Conservation (phyloP, 2,888 invertebrate genomes). For the Eilema caniola region DNA sequence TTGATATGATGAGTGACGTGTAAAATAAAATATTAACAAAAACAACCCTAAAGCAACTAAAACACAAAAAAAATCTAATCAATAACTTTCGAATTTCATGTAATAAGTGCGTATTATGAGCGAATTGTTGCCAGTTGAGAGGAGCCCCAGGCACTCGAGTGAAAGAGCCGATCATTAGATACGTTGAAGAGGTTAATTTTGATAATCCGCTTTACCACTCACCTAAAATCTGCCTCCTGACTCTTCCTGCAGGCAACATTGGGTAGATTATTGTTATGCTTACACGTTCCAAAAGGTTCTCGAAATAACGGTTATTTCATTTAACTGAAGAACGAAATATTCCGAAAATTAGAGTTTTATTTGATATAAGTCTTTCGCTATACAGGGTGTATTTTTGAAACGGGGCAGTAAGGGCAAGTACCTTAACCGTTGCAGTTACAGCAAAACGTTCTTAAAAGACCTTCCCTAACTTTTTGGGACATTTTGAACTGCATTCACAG, state of each 20-base stretch:
- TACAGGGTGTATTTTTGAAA: too few relatives aligned
- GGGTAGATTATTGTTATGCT: constrained; percentile 47
- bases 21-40: neutral
- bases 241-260: constrained; percentile 41
- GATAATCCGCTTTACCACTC: constrained; percentile 79
- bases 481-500: too few relatives aligned
- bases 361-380: too few relatives aligned
- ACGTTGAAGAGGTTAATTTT: constrained; percentile 81
- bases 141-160: constrained; percentile 64
- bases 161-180: constrained; percentile 77
- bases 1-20: too few relatives aligned
- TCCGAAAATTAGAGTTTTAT: constrained; percentile 14
- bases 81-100: constrained; percentile 33
- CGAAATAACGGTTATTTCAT: constrained; percentile 23
- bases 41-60: neutral
- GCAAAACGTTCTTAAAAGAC: too few relatives aligned
- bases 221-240: constrained; percentile 61
- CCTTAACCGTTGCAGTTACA: too few relatives aligned
- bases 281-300: constrained; percentile 33
- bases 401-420: too few relatives aligned
- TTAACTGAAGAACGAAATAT: constrained; percentile 17
- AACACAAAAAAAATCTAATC: too few relatives aligned
- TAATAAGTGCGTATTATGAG: constrained; percentile 45
- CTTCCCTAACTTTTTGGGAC: too few relatives aligned
- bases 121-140: constrained; percentile 39